These are phyloP conservation scores for Hermodice carunculata DNA, from an alignment of 2,888 invertebrate species.

Conservation along the genomic window DNA sequence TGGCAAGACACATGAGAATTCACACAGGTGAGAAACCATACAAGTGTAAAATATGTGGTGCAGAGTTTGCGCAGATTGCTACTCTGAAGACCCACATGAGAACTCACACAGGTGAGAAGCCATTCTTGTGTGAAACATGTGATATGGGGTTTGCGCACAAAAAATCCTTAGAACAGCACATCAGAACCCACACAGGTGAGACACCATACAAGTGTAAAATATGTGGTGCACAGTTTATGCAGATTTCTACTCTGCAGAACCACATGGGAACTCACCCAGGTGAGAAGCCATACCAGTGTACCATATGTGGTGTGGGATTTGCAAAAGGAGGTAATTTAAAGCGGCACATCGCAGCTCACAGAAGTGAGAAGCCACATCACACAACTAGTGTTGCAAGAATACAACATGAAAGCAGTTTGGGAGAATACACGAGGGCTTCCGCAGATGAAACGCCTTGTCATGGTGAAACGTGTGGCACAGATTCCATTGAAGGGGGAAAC, in stretches of 20 bases:
- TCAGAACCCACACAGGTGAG: constrained; percentile 13
- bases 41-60: neutral
- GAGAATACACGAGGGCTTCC: too few relatives aligned
- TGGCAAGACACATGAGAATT: neutral
- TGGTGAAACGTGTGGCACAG: constrained; percentile 1
- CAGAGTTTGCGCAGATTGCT: neutral
- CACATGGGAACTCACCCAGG: constrained; percentile 12
- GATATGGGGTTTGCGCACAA: constrained; percentile 4
- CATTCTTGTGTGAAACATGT: neutral
- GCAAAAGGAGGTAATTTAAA: neutral
- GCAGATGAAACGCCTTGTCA: constrained; percentile 6
- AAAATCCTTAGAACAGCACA: constrained; percentile 1
- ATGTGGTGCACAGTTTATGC: constrained; percentile 6
- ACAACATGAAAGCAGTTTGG: too few relatives aligned
- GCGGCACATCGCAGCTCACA: constrained; percentile 6
- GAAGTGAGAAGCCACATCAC: constrained; percentile 5
- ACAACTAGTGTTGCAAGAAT: too few relatives aligned
- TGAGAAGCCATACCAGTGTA: constrained; percentile 9
- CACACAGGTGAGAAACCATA: constrained; percentile 15
- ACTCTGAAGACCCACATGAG: constrained; percentile 8
- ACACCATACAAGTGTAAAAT: constrained; percentile 5
- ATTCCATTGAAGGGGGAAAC: too few relatives aligned
- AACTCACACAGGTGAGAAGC: constrained; percentile 13
- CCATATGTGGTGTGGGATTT: constrained; percentile 3
- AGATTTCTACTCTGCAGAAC: neutral